Evolutionary conservation across 2,797 vertebrate species (phyloP).

Genomic region (Neosalanx taihuensis): DNA sequence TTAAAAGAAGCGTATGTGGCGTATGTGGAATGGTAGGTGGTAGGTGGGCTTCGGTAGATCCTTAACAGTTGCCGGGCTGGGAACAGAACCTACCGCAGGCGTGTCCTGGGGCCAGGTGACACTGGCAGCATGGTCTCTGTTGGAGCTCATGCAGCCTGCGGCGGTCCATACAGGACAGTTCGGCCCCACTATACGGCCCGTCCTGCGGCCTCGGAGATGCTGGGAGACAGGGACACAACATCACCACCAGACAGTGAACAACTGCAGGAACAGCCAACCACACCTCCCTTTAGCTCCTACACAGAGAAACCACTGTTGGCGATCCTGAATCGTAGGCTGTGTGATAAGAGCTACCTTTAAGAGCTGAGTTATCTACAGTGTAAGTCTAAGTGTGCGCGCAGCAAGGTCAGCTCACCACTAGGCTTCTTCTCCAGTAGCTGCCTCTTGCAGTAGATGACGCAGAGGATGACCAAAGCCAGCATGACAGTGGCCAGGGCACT

Average conservation of each 20-base stretch:
- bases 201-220: slow-evolving; percentile 84
- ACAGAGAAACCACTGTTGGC: neutral
- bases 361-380: too few relatives aligned
- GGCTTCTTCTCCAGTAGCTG: slow-evolving; percentile 97
- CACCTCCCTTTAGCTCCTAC: neutral
- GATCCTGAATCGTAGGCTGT: too few relatives aligned
- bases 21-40: too few relatives aligned
- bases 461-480: slow-evolving; percentile 90
- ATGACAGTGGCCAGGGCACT: slow-evolving; percentile 92
- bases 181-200: slow-evolving; percentile 82
- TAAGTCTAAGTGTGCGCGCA: neutral
- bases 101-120: slow-evolving; percentile 76
- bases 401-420: slow-evolving; percentile 77
- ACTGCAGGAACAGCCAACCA: neutral
- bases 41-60: neutral
- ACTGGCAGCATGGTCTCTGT: slow-evolving; percentile 81
- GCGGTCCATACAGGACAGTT: slow-evolving; percentile 86
- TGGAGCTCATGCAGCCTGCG: slow-evolving; percentile 72
- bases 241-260: neutral
- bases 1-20: neutral
- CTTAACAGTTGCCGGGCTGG: neutral
- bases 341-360: too few relatives aligned
- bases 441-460: slow-evolving; percentile 95
- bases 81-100: slow-evolving; percentile 76
- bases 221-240: slow-evolving; percentile 33